These are phyloP conservation scores for Cygnus atratus DNA, from an alignment of 2,113 vertebrate genomes.

Conservation along the genomic window DNA sequence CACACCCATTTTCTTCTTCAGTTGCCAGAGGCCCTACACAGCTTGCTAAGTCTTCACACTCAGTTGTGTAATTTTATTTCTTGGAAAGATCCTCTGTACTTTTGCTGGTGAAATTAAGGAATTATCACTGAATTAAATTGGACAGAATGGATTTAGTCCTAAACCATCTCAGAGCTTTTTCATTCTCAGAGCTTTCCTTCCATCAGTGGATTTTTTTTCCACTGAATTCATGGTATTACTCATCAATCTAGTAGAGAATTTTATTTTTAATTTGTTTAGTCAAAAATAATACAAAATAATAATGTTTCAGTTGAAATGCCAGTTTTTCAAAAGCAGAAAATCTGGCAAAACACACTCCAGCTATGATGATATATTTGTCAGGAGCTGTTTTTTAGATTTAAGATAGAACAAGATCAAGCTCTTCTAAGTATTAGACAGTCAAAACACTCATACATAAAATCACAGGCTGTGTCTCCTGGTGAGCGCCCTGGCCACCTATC, in stretches of 20 bases:
- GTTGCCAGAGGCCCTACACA: neutral
- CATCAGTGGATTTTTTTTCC: neutral
- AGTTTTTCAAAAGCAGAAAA: neutral
- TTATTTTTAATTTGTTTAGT: neutral
- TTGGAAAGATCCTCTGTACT: neutral
- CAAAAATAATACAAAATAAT: too few species aligned
- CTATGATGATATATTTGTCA: neutral
- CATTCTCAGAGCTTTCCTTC: neutral
- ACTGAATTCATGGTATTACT: neutral
- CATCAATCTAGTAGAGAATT: neutral
- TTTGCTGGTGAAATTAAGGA: neutral
- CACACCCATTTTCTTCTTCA: neutral
- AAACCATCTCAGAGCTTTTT: neutral
- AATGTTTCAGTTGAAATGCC: neutral
- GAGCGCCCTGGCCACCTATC: neutral
- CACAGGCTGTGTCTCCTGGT: neutral
- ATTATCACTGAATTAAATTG: neutral
- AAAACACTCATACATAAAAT: neutral
- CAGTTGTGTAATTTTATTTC: neutral
- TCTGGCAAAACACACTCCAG: neutral
- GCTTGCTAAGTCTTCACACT: neutral
- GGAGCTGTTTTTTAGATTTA: neutral
- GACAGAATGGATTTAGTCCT: neutral
- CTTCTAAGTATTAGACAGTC: neutral
- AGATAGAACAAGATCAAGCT: neutral